phyloP scores from a whole-genome alignment of 2,797 vertebrate genomes.

The Rhodeus uyekii region DNA sequence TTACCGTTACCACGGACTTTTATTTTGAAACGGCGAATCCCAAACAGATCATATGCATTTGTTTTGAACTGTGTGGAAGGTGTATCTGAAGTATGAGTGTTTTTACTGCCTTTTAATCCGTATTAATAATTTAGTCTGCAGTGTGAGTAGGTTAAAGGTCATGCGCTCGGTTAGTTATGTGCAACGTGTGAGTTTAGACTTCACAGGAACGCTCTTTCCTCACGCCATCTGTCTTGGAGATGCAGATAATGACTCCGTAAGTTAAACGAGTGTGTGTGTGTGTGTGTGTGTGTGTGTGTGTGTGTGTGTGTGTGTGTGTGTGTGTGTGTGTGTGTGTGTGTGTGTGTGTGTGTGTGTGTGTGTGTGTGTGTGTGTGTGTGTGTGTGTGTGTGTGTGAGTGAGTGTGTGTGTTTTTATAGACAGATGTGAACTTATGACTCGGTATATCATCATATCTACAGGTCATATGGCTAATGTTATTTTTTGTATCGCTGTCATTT shows the following conservation, averaged over 20 bases:
- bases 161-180: conserved; percentile 94
- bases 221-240: conserved; percentile 93
- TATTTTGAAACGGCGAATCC: neutral
- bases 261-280: neutral
- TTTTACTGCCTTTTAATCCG: neutral
- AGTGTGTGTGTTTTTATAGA: no score
- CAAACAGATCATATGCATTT: neutral
- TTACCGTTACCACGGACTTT: neutral
- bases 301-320: neutral
- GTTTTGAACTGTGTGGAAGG: neutral
- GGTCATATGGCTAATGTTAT: neutral
- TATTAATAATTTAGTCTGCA: no score
- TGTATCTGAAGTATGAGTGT: neutral
- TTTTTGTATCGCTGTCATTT: neutral
- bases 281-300: neutral
- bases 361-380: neutral
- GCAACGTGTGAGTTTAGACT: conserved; percentile 89
- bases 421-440: neutral
- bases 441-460: neutral
- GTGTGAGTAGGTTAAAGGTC: neutral
- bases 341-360: neutral
- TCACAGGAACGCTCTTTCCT: conserved; percentile 91
- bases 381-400: neutral
- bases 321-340: neutral
- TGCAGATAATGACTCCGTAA: conserved; percentile 91